Evolutionary conservation across 2,797 vertebrate genomes (phyloP).

Genomic region (Danio aesculapii): DNA sequence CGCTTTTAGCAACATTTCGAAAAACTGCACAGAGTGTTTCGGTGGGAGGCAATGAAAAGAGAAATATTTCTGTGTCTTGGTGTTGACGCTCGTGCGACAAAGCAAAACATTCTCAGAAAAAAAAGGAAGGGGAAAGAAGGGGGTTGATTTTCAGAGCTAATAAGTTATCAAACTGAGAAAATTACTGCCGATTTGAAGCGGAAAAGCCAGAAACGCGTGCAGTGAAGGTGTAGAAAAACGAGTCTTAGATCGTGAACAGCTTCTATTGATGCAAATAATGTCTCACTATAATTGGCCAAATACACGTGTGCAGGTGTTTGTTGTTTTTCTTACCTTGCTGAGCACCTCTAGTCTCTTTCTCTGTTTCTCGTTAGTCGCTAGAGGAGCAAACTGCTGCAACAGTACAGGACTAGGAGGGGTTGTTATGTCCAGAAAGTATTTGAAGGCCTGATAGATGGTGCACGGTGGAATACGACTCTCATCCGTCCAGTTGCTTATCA

Average conservation of each 20-base stretch:
- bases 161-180: conserved; percentile 59
- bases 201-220: conserved; percentile 33
- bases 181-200: conserved; percentile 58
- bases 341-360: conserved; percentile 91
- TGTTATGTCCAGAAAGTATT: conserved; percentile 97
- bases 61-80: conserved; percentile 64
- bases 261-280: conserved; percentile 5
- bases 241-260: conserved; percentile 14
- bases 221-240: conserved; percentile 18
- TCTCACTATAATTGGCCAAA: not conserved
- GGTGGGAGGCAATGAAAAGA: conserved; percentile 73
- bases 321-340: conserved; percentile 86
- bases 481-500: conserved; percentile 96
- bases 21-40: conserved; percentile 66
- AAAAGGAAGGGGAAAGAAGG: conserved; percentile 39
- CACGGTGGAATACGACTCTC: conserved; percentile 93
- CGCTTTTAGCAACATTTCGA: conserved; percentile 75
- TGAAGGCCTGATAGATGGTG: conserved; percentile 96
- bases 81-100: conserved; percentile 40
- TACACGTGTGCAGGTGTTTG: not conserved
- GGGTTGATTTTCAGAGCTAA: conserved; percentile 50
- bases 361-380: conserved; percentile 93
- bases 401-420: conserved; percentile 92
- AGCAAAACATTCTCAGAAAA: not conserved
- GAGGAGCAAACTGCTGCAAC: conserved; percentile 92